A percentile compares a stretch with the other conserved stretches of the same genome.
Evolutionary conservation across 2,797 vertebrate species (phyloP).

Genomic region (Cryptoblepharus egeriae): DNA sequence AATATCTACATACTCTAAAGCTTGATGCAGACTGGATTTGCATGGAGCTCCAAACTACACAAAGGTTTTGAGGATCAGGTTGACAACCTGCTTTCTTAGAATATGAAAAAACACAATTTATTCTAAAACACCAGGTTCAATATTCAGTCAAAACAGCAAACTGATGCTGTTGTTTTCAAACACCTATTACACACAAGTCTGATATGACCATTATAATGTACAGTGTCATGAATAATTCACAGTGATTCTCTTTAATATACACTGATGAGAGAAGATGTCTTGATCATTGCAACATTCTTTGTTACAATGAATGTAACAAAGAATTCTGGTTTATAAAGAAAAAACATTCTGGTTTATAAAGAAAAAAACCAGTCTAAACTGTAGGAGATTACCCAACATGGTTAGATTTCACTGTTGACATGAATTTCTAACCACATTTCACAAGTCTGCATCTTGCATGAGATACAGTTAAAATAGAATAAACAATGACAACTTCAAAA

Average conservation of each 20-base stretch:
- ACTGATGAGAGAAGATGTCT: not conserved
- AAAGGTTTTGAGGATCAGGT: not conserved
- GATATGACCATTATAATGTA: not conserved
- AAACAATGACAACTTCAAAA: not conserved
- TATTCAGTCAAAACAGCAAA: not conserved
- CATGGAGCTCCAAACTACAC: not conserved
- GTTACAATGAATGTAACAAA: not conserved
- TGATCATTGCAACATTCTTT: not conserved
- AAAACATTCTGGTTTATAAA: too few species aligned
- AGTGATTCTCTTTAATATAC: not conserved
- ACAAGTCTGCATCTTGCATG: not conserved
- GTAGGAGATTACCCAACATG: not conserved
- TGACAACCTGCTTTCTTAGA: not conserved
- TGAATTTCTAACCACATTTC: not conserved
- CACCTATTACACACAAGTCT: not conserved
- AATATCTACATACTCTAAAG: too few species aligned
- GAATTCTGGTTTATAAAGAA: too few species aligned
- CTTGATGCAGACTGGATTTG: not conserved
- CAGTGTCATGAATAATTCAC: constrained; percentile 4
- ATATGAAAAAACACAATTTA: not conserved
- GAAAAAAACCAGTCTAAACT: not conserved
- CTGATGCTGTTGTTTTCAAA: not conserved
- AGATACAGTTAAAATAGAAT: not conserved
- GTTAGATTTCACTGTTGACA: not conserved
- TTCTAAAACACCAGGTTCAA: not conserved